Base-by-base conservation (phyloP, 1,140 invertebrate species). In the Octopus sinensis region DNA sequence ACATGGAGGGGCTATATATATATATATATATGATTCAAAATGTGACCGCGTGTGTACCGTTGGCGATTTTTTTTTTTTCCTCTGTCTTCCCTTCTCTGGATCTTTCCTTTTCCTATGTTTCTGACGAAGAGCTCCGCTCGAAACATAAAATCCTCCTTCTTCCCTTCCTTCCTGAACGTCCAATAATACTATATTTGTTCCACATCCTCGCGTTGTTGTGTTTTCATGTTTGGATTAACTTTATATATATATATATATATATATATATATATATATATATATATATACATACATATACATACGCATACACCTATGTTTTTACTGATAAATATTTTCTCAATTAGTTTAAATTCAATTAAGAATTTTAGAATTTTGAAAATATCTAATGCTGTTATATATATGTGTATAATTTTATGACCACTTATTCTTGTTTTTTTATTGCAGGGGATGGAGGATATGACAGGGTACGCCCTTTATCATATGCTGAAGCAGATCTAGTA, bases 401-500 rank as follows among this genome's bases (percentile, higher is more conserved):
- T 62, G 17, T 62, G 17, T 62, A 62, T 12, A 62, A 12, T 62
- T 9, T 62, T 62, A 17, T 12, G 9, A 17, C 56, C 56, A 62
- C 17, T 62, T 62, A 12, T 62, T 62, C 56, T 17, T 56, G 80
- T 80, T 84, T 76, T 82, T 75, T 79, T 73, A 78, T 84, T 85
- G 6, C 84, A 89, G 88, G 88, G 54, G 96, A 98, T 91, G 96
- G 97, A 92, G 96, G 98, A 93, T 98, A 98, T 89, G 92, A 92
- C 91, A 93, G 98, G 89, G 93, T 99, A 82, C 92, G 98, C 88
- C 98, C 98, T 51, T 91, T 99, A 83, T 98, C 96, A 91, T 99
- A 99, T 93, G 97, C 97, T 96, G 80, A 88, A 23, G 86, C 88
- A 6, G 87, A 89, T 79, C 85, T 89, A 17, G 84, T 89, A 54